phyloP scores from a whole-genome alignment of 2,797 vertebrate genomes.

The Mareca penelope region DNA sequence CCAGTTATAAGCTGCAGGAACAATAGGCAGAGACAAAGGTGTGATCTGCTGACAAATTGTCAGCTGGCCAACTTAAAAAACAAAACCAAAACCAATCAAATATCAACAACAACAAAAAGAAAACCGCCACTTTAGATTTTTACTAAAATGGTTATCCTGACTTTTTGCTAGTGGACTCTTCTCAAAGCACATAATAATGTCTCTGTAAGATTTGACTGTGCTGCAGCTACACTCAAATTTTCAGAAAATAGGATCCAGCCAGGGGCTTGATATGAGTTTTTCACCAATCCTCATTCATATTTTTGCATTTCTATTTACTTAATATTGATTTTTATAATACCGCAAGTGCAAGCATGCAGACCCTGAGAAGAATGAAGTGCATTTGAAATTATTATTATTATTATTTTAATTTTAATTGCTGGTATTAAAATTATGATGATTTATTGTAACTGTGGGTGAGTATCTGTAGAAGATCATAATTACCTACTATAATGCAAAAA shows the following conservation, averaged over 20 bases:
- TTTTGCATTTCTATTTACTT: background rate
- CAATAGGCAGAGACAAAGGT: background rate
- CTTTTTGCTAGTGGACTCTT: background rate
- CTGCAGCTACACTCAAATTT: background rate
- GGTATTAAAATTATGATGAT: background rate
- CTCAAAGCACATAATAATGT: background rate
- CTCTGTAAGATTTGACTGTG: background rate
- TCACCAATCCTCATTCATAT: background rate
- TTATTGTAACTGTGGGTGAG: background rate
- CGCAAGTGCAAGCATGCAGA: background rate
- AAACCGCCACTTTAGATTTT: background rate
- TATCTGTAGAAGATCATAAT: background rate
- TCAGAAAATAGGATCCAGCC: background rate
- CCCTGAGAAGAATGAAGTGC: background rate
- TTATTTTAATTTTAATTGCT: background rate
- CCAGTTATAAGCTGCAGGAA: background rate
- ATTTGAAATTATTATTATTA: background rate
- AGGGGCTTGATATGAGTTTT: background rate
- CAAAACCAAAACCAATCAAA: too few species aligned
- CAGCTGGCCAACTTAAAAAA: background rate
- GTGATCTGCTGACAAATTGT: background rate
- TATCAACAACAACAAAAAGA: too few species aligned
- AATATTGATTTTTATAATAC: background rate
- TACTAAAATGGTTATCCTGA: background rate
- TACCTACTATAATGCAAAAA: background rate